Base-by-base conservation (phyloP, 2,888 invertebrate species). In the Hedychridium roseum region DNA sequence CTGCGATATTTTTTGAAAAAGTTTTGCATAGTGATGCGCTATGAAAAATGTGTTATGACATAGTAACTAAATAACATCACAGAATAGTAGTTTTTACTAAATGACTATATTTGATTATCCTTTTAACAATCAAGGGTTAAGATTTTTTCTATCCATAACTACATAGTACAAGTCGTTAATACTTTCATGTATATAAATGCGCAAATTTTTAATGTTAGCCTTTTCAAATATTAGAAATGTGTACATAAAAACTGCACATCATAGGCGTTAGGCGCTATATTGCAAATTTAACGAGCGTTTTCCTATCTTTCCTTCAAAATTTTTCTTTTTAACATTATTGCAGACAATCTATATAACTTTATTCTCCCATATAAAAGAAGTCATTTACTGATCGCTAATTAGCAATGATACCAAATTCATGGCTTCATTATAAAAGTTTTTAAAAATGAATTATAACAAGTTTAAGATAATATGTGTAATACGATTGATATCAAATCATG, bases 111-210 rank as follows among this genome's bases (percentile, higher is more conserved):
- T 6, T 15, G 18, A 34, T 16, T 35, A 46, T 15, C 49, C 39
- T 50, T 48, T 40, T 7, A 53, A 46, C 60, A 60, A 59, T 64
- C 64, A 64, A 64, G 64, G 61, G 63, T 64, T 60, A 61, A 57
- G 53, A 43, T 31, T 44, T 63, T 60, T 54, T 45, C 39, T 47
- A 41, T 50, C 48, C 43, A 43, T n/a, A 63, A 63, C 32, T 44
- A 57, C 53, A 53, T 46, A 45, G 53, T 56, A 54, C 39, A 60
- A 63, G 46, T 54, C 54, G 50, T 48, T 45, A 44, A 53, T 52
- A 57, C 56, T 54, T 49, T 60, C 48, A 40, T 50, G 35, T 45
- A 30, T 28, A 14, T 26, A 28, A 11, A 26, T 40, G 23, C 14
- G 15, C 23, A 27, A 47, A 47, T 48, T 46, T 56, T 44, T n/a